A percentile compares a stretch with the other conserved stretches of the same genome.
phyloP scores from a whole-genome alignment of 1,140 invertebrate species.

The Diabrotica undecimpunctata region DNA sequence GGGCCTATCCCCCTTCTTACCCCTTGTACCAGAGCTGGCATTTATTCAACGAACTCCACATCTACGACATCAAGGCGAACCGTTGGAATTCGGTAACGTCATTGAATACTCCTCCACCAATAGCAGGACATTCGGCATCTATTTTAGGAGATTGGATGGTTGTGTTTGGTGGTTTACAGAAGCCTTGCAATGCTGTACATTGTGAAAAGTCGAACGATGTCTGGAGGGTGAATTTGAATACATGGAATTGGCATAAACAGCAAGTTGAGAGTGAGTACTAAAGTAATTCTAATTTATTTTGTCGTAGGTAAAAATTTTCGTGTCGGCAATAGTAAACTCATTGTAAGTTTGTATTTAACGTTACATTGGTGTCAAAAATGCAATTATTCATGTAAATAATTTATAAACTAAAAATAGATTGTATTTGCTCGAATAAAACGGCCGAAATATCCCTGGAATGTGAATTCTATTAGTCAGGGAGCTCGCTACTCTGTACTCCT shows the following conservation, averaged over 20 bases:
- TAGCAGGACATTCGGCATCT: conserved; percentile 90
- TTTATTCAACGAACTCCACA: conserved; percentile 90
- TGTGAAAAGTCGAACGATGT: conserved; percentile 74
- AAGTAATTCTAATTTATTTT: not conserved
- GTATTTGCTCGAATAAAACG: too few relatives aligned
- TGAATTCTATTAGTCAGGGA: too few relatives aligned
- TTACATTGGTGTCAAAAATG: too few relatives aligned
- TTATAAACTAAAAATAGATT: too few relatives aligned
- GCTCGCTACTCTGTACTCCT: too few relatives aligned
- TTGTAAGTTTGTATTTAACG: too few relatives aligned
- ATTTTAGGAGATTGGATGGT: conserved; percentile 85
- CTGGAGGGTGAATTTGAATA: conserved; percentile 82
- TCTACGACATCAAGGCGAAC: conserved; percentile 80
- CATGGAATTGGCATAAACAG: conserved; percentile 74
- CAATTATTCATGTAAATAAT: too few relatives aligned
- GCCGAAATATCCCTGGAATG: too few relatives aligned
- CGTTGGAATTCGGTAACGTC: conserved; percentile 73
- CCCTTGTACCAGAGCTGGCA: conserved; percentile 85
- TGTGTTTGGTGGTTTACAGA: conserved; percentile 79
- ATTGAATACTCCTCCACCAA: conserved; percentile 66
- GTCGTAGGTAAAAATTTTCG: too few relatives aligned
- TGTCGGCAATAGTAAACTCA: too few relatives aligned
- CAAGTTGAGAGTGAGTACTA: conserved; percentile 54
- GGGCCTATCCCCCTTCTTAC: conserved; percentile 90
- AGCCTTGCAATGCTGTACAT: conserved; percentile 52